These are phyloP conservation scores for Orthosia cruda DNA, from an alignment of 2,888 invertebrate species.

Conservation along the genomic window DNA sequence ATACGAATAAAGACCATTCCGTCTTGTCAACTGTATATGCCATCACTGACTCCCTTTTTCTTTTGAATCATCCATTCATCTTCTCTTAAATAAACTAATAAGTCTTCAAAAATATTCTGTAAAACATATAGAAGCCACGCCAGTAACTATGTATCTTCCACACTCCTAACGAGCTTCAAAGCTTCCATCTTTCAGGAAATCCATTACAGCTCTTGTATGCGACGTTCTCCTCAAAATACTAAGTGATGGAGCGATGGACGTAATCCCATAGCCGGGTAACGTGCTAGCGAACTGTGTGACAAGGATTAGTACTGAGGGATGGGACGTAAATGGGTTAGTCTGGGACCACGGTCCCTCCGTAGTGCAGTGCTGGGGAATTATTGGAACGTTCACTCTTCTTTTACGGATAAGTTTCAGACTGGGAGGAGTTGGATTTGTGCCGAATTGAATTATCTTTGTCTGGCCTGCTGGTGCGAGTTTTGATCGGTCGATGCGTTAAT, in stretches of 20 bases:
- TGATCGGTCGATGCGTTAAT: neutral
- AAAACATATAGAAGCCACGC: neutral
- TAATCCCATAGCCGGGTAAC: slow-evolving; percentile 51
- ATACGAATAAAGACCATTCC: too few relatives aligned
- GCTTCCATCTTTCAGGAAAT: slow-evolving; percentile 31
- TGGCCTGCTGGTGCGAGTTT: neutral
- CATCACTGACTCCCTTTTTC: too few relatives aligned
- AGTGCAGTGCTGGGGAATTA: slow-evolving; percentile 5
- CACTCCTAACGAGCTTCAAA: slow-evolving; percentile 12
- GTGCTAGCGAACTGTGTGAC: slow-evolving; percentile 38
- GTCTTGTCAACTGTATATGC: too few relatives aligned
- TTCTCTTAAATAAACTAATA: neutral
- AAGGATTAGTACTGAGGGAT: slow-evolving; percentile 59
- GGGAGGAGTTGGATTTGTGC: slow-evolving; percentile 11
- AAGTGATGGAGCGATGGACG: slow-evolving; percentile 59
- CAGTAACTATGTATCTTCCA: neutral
- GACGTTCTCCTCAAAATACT: slow-evolving; percentile 36
- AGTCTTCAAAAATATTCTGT: neutral
- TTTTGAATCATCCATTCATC: too few relatives aligned
- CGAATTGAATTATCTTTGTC: slow-evolving; percentile 26
- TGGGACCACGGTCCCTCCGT: slow-evolving; percentile 1
- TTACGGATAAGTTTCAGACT: slow-evolving; percentile 26
- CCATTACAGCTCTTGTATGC: slow-evolving; percentile 37
- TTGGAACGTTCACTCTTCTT: slow-evolving; percentile 33
- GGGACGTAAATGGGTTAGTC: slow-evolving; percentile 59